Base-by-base conservation (phyloP, 2,797 vertebrate genomes). In the Apodemus agrarius region DNA sequence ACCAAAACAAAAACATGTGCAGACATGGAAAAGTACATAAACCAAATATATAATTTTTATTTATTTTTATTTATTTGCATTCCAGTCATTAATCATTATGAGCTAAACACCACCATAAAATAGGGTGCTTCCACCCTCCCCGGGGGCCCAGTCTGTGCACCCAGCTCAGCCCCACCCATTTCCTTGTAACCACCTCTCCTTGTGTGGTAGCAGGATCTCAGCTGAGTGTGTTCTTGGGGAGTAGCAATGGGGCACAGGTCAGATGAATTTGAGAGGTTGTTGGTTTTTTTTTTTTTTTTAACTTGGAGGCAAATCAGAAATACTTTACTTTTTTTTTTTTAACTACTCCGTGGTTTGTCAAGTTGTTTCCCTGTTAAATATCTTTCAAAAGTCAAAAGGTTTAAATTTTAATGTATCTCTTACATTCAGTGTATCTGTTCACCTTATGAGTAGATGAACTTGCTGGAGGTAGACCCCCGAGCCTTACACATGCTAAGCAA, bases 221-320 rank as follows among this genome's bases (percentile, higher is more conserved):
- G 26, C 57, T 10, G 40, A 46, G 12, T 46, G 10, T 0, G 7
- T 19, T 63, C 46, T 46, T 24, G 24, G 22, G 21, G 37, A 31
- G 26, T 9, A 3, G 11, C 26, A 14, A 2, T 4, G 2, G 13
- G 22, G 14, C 6, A 76, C 21, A 26, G 14, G 40, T 34, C 21
- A 76, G 37, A 54, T 74, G 46, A 69, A 78, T 78, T 69, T 90
- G 12, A 78, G 61, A 63, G 7, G 78, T 7, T 63, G 0, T n/a
- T n/a, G n/a, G n/a, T n/a, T n/a, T n/a, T n/a, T n/a, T 67, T 40
- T 37, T 43, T 74, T 93, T 67, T 93, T 94, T 94, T 57, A 65
- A 40, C 63, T n/a, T 34, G 11, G 26, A 91, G 67, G 37, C 12
- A 91, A 59, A 57, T 31, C 87, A 84, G 16, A 94, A 69, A 84